Base-by-base conservation (phyloP, 1,140 invertebrate species). In the Temnothorax nylanderi region DNA sequence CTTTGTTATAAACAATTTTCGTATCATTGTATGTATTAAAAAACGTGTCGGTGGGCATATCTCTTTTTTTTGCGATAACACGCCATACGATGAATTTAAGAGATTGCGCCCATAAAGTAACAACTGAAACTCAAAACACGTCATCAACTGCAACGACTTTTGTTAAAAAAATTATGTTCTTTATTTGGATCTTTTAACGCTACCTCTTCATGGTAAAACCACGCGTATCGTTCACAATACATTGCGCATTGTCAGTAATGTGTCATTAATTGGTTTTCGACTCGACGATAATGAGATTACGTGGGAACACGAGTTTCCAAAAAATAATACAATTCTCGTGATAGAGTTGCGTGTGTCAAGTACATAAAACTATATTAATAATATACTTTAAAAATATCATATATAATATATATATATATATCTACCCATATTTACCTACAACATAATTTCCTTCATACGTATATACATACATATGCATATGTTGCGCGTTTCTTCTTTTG, bases 331-430 rank as follows among this genome's bases (percentile, higher is more conserved):
- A 89, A 82, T 76, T 62, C 21, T 88, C 51, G 56, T 56, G 60
- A 86, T 77, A 88, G 51, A 65, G 51, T 90, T 88, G 58, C 34
- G 64, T 67, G 60, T 85, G 49, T 85, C 78, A 65, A 85, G 49
- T 56, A 80, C 84, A 77, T 86, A 90, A 87, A 87, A 64, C 21
- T 88, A 78, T 90, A 88, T 88, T 77, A 82, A 85, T 88, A 86
- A 86, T 64, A 87, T 91, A 85, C 49, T 91, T 91, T 87, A 87
- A 91, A 91, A 91, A 91, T 91, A 91, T 89, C 64, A 26, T 88
- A 60, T 82, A 71, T 81, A 80, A 26, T 65, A 21, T 69, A 26
- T 69, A 41, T 58, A 74, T 78, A 82, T 86, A 80, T 78, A 87
- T 87, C 58, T 90, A 90, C 89, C 89, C 89, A 87, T 91, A 85